These are phyloP conservation scores for Siniperca undulata DNA, from an alignment of 2,797 vertebrate genomes.

Conservation along the genomic window DNA sequence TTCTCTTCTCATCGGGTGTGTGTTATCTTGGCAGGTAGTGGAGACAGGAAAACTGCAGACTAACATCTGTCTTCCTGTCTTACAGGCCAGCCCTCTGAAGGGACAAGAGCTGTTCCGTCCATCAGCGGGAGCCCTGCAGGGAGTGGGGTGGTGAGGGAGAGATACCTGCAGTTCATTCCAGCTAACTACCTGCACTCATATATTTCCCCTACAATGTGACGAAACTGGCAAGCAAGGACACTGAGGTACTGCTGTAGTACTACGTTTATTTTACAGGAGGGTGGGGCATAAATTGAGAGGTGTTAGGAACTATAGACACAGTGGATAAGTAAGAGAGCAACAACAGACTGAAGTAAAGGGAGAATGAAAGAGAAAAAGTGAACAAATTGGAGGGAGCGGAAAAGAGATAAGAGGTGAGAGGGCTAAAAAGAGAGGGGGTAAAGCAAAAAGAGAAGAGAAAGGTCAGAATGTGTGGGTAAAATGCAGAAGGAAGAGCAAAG, in stretches of 20 bases:
- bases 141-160: slow-evolving; percentile 19
- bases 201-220: slow-evolving; percentile 47
- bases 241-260: slow-evolving; percentile 20
- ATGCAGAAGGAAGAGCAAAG: slow-evolving; percentile 31
- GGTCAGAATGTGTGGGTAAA: slow-evolving; percentile 21
- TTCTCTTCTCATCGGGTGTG: slow-evolving; percentile 30
- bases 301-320: neutral
- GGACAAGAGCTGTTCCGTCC: slow-evolving; percentile 62
- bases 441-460: slow-evolving; percentile 25
- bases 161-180: slow-evolving; percentile 43
- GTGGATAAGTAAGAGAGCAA: neutral
- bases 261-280: slow-evolving; percentile 21
- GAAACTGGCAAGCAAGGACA: slow-evolving; percentile 53
- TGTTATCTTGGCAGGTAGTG: slow-evolving; percentile 61
- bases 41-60: slow-evolving; percentile 56
- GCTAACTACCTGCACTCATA: slow-evolving; percentile 45
- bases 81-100: slow-evolving; percentile 60
- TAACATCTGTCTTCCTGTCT: slow-evolving; percentile 73
- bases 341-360: slow-evolving; percentile 9
- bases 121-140: slow-evolving; percentile 63
- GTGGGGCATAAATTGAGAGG: neutral
- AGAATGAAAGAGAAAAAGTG: neutral
- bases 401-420: slow-evolving; percentile 4
- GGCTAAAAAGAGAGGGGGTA: slow-evolving; percentile 6
- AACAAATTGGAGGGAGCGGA: neutral